Evolutionary conservation across 2,797 vertebrate species (phyloP).

Genomic region (Artibeus jamaicensis): DNA sequence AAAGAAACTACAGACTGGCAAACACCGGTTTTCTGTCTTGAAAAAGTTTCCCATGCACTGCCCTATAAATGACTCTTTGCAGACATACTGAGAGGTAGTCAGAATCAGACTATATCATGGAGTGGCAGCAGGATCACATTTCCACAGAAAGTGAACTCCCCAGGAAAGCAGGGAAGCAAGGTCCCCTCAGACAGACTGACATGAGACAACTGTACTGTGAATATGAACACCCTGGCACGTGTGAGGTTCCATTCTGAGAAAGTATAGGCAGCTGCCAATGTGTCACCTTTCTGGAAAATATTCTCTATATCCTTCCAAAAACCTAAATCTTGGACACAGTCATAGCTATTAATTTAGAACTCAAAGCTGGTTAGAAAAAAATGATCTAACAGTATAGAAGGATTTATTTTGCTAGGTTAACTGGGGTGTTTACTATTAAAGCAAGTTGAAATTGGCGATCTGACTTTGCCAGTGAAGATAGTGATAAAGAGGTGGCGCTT

Average conservation of each 20-base stretch:
- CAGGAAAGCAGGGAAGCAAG: not conserved
- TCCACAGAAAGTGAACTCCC: not conserved
- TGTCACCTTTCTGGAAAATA: not conserved
- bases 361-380: not conserved
- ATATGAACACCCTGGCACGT: not conserved
- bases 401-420: not conserved
- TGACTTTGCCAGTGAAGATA: not conserved
- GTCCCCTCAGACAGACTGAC: not conserved
- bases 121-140: not conserved
- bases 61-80: not conserved
- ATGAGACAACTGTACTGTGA: not conserved
- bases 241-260: not conserved
- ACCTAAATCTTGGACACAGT: not conserved
- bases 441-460: not conserved
- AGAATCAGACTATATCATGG: not conserved
- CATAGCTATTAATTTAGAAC: not conserved
- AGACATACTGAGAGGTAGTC: not conserved
- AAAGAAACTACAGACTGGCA: not conserved
- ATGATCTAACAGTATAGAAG: not conserved
- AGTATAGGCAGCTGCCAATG: not conserved
- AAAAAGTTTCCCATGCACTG: not conserved
- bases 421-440: not conserved
- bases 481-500: not conserved
- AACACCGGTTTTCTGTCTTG: not conserved
- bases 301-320: not conserved